phyloP scores from a whole-genome alignment of 2,797 vertebrate species.

The Acipenser ruthenus region DNA sequence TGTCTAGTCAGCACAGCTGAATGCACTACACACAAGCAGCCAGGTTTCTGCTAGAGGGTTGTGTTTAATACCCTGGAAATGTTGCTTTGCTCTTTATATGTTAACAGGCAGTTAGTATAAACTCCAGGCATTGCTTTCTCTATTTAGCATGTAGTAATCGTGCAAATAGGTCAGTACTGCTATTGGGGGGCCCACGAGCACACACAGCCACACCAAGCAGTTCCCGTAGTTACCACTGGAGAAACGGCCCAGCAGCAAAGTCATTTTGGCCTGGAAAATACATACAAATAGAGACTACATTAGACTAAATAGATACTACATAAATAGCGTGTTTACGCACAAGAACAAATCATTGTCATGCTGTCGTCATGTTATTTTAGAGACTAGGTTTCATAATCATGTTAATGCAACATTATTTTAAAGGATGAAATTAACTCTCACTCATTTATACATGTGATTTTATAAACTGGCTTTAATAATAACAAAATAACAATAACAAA shows the following conservation, averaged over 20 bases:
- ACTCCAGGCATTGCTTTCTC: constrained; percentile 4
- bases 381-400: no score
- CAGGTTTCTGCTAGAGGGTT: background rate
- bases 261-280: constrained; percentile 24
- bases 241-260: constrained; percentile 27
- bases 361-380: no score
- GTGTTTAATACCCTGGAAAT: background rate
- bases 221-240: constrained; percentile 37
- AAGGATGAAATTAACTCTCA: background rate
- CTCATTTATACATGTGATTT: background rate
- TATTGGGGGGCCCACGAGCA: constrained; percentile 34
- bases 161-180: constrained; percentile 36
- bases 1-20: no score
- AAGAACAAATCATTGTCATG: background rate
- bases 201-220: constrained; percentile 33
- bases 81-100: no score
- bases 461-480: background rate
- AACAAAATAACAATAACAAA: background rate
- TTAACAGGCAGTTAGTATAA: constrained; percentile 2
- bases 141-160: constrained; percentile 28
- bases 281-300: constrained; percentile 5
- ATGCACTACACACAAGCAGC: background rate
- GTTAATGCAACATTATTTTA: no score
- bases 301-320: background rate
- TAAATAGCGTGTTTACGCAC: background rate